Evolutionary conservation across 2,113 vertebrate species (phyloP).

Genomic region (Pyrgilauda ruficollis): DNA sequence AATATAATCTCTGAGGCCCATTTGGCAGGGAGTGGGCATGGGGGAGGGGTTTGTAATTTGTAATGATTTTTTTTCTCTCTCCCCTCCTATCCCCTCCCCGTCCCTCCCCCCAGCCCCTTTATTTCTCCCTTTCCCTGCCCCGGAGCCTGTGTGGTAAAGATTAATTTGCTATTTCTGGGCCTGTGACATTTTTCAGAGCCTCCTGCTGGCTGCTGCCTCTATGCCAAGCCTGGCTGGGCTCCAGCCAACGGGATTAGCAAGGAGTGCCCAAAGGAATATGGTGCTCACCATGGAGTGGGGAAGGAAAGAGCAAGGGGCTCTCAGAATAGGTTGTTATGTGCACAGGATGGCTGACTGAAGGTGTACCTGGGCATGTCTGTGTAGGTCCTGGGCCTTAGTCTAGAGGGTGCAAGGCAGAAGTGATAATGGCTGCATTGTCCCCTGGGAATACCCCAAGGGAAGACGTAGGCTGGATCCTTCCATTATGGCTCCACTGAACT

Average conservation of each 20-base stretch:
- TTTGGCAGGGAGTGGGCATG: conserved; percentile 48
- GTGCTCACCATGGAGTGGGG: conserved; percentile 17
- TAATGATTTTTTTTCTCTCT: conserved; percentile 39
- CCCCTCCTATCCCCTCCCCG: background rate
- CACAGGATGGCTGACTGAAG: background rate
- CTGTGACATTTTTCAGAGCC: conserved; percentile 73
- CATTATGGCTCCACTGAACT: background rate
- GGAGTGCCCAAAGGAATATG: conserved; percentile 45
- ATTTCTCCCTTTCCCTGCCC: conserved; percentile 56
- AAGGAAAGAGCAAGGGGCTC: background rate
- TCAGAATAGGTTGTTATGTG: background rate
- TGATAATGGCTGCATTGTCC: background rate
- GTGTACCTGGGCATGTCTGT: background rate
- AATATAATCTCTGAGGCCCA: conserved; percentile 61
- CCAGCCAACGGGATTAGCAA: conserved; percentile 50
- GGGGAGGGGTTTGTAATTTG: conserved; percentile 53
- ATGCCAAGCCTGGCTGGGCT: conserved; percentile 60
- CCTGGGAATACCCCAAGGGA: background rate
- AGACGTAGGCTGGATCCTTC: background rate
- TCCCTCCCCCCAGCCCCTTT: background rate
- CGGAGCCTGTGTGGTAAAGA: conserved; percentile 64
- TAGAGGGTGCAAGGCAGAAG: background rate
- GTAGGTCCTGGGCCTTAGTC: background rate
- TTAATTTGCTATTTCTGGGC: conserved; percentile 75
- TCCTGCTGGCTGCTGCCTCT: conserved; percentile 63